Base-by-base conservation (phyloP, 2,888 invertebrate genomes). In the Agrypnus murinus region DNA sequence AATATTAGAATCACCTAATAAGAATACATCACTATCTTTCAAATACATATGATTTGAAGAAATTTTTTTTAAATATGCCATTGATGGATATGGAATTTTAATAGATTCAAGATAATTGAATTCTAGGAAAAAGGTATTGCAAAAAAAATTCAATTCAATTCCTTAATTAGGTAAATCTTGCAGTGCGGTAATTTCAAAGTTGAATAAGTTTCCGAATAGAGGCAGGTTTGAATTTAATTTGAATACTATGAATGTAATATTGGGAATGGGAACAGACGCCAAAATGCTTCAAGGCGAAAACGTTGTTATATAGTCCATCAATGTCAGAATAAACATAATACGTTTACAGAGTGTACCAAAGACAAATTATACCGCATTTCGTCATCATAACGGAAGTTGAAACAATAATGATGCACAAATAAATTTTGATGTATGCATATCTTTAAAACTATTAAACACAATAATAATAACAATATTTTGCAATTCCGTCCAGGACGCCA, bases 191-290 rank as follows among this genome's bases (percentile, higher is more conserved):
- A 31, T 50, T 50, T 14, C 50, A 50, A 46, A 55, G 55, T 55
- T 55, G 55, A 14, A 17, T 17, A 53, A 53, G 36, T 53, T 53
- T 53, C 8, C 14, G 36, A 36, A 34, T 17, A 8, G 25, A 17
- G 36, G 36, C 38, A 55, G 17, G 34, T 55, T 55, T 55, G 55
- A 55, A 55, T 55, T 50, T 55, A 55, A 55, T 55, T 55, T 55
- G 55, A 55, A 55, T 36, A 36, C 36, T 36, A 36, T 55, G 55
- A 53, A 53, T 53, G 55, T 17, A 14, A 55, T 32, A 36, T 36
- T 34, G 17, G 25, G 25, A 25, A 25, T 25, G n/a, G n/a, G n/a
- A 25, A 25, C 53, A 36, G 36, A 19, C 36, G 34, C 36, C 36
- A 55, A 50, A 25, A 50, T 15, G 17, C 55, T 36, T 31, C 55